Evolutionary conservation across 2,113 vertebrate species (phyloP), one percentile per base, ranked within the genome.

Genomic region (Labeo rohita): DNA sequence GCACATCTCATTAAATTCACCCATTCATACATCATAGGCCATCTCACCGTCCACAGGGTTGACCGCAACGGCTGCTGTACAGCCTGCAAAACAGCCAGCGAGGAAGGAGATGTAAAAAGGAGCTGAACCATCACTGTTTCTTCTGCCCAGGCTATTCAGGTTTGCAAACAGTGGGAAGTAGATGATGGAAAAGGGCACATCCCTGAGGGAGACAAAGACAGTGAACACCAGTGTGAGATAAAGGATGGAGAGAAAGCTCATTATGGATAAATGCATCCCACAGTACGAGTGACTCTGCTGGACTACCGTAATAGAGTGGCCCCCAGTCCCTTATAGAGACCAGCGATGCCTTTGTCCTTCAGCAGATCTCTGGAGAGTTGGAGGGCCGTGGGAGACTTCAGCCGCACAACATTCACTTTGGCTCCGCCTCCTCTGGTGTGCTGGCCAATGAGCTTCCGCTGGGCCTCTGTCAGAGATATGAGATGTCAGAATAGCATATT

Each of bases 91-190:
- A 0, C 98, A 99, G 59, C 97, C 98, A 0, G 97, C 95, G n/a
- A 97, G 66, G 91, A 99, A 99, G 4, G 97, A 99, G 87, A 98
- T 96, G 0, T 98, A 98, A 93, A 99, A 98, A 0, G 97, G 98
- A 47, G 97, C 94, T 28, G 96, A 80, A 52, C 85, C 96, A 0
- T 93, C 96, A 0, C 78, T 87, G 0, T 91, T 95, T 3, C 95
- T 93, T 88, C 95, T 96, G 18, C 98, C 97, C 92, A 98, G 92
- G 86, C 96, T 94, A 89, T 97, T 98, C 92, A 99, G 94, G 93
- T 99, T 98, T 90, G 98, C 97, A 81, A 99, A 99, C 52, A 99
- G 94, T 0, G 98, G 98, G 89, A 98, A 99, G 92, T 99, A 99
- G 91, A 98, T 96, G 1, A 98, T 94, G 80, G 98, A 99, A 92